Evolutionary conservation across 2,113 vertebrate species (phyloP).

Genomic region (Rana temporaria): DNA sequence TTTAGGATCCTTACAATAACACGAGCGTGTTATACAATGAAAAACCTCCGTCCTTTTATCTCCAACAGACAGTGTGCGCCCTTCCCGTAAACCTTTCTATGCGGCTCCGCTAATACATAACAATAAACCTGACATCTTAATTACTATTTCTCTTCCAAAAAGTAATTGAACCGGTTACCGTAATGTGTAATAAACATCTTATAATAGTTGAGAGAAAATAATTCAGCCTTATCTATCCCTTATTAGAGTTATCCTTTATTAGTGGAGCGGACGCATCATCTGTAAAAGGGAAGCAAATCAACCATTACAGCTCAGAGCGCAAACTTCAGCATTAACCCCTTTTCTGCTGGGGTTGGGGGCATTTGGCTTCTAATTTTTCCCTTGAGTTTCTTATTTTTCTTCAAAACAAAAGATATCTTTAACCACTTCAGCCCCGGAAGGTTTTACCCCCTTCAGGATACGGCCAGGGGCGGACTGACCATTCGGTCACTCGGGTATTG

Average conservation of each 20-base stretch:
- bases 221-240: neutral
- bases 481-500: no score
- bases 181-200: constrained; percentile 26
- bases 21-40: neutral
- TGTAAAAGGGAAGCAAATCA: neutral
- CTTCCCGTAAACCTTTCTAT: neutral
- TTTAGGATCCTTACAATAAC: neutral
- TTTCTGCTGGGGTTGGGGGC: no score
- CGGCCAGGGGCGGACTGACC: no score
- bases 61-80: neutral
- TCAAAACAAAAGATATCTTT: no score
- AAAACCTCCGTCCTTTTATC: neutral
- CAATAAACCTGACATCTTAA: constrained; percentile 24
- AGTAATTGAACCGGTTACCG: constrained; percentile 22
- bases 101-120: neutral
- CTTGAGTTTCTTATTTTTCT: no score
- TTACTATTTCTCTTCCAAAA: constrained; percentile 3
- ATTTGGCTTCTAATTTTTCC: no score
- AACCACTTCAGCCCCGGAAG: no score
- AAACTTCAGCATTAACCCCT: no score
- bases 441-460: no score
- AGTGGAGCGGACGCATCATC: neutral
- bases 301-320: neutral
- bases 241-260: constrained; percentile 12
- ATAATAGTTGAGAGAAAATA: constrained; percentile 1